These are phyloP conservation scores for Otus scops DNA, from an alignment of 2,797 vertebrate genomes.

Conservation along the genomic window DNA sequence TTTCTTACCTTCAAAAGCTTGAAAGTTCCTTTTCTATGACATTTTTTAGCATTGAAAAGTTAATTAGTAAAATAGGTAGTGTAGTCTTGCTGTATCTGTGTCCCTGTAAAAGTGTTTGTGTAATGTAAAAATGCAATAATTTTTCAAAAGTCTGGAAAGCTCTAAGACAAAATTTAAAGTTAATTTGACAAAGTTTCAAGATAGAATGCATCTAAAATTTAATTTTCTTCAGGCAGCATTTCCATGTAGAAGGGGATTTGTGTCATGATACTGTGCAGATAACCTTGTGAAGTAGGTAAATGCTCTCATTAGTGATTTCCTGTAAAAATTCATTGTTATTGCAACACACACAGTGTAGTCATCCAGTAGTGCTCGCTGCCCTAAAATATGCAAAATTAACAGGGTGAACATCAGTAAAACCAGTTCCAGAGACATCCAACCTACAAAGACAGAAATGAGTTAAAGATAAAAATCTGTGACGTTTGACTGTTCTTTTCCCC, in stretches of 20 bases:
- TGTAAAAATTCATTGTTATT: background rate
- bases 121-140: background rate
- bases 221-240: rapidly evolving
- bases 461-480: conserved; percentile 30
- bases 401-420: conserved; percentile 1
- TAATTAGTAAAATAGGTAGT: background rate
- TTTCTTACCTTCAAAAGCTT: background rate
- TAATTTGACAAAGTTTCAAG: background rate
- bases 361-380: background rate
- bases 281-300: background rate
- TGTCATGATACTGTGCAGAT: background rate
- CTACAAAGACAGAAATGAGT: background rate
- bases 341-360: background rate
- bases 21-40: background rate
- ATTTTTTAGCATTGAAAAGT: background rate
- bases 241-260: background rate
- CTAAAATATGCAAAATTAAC: conserved; percentile 19
- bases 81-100: background rate
- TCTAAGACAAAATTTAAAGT: background rate
- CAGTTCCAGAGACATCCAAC: background rate
- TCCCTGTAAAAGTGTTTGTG: background rate
- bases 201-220: background rate
- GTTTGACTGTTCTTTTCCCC: background rate
- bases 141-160: background rate
- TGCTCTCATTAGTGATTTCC: background rate